These are phyloP conservation scores for Drosophila bocki DNA, from an alignment of 1,140 invertebrate species.

Conservation along the genomic window DNA sequence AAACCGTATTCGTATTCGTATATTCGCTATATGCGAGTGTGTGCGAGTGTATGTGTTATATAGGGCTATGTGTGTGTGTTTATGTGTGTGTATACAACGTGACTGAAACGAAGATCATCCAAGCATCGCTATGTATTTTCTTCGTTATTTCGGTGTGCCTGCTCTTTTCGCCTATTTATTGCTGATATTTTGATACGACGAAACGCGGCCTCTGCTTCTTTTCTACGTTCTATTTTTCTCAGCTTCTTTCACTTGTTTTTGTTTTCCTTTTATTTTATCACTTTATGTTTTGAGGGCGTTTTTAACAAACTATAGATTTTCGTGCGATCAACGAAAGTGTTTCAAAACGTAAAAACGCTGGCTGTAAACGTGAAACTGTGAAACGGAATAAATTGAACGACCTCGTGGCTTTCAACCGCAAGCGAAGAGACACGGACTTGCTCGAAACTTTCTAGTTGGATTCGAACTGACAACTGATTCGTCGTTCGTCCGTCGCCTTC, in stretches of 20 bases:
- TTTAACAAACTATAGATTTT: conserved; percentile 5
- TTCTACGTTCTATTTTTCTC: conserved; percentile 53
- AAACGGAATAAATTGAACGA: conserved; percentile 59
- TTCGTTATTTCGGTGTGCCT: conserved; percentile 26
- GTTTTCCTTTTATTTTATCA: conserved; percentile 32
- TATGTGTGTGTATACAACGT: conserved; percentile 41
- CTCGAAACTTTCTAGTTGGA: conserved; percentile 84
- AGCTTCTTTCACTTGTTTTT: conserved; percentile 61
- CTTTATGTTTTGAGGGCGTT: conserved; percentile 10
- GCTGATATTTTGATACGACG: conserved; percentile 10
- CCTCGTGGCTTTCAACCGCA: conserved; percentile 85
- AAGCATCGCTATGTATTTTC: conserved; percentile 48
- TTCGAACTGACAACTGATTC: conserved; percentile 84
- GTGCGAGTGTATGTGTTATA: conserved; percentile 15
- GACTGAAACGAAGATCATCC: conserved; percentile 54
- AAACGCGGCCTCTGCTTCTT: conserved; percentile 28
- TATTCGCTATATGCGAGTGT: conserved; percentile 7
- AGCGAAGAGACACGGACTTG: conserved; percentile 78
- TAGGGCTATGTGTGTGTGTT: conserved; percentile 14
- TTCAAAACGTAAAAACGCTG: conserved; percentile 33
- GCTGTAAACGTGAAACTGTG: conserved; percentile 17
- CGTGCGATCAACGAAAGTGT: conserved; percentile 11
- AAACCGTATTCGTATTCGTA: conserved; percentile 12
- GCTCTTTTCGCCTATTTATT: conserved; percentile 37
- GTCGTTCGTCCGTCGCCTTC: conserved; percentile 36